phyloP scores from a whole-genome alignment of 2,113 vertebrate genomes.

The Geococcyx californianus region DNA sequence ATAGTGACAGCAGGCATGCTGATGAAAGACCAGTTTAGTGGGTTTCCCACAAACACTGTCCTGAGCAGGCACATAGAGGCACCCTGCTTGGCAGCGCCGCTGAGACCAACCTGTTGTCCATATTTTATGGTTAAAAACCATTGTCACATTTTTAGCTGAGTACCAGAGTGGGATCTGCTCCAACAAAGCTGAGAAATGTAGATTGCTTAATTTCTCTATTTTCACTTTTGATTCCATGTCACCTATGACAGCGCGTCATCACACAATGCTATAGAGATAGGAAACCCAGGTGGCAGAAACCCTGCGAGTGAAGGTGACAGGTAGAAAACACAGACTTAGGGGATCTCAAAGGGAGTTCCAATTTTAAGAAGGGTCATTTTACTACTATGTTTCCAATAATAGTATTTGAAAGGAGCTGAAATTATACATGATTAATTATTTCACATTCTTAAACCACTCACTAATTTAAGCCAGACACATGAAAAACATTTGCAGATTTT shows the following conservation, averaged over 20 bases:
- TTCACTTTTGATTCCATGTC: background rate
- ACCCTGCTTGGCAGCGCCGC: background rate
- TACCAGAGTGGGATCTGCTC: background rate
- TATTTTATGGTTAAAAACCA: background rate
- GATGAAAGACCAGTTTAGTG: background rate
- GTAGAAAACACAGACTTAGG: background rate
- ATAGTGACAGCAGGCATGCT: background rate
- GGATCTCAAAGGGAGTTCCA: background rate
- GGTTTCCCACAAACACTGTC: background rate
- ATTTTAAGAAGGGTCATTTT: background rate
- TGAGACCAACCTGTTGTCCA: background rate
- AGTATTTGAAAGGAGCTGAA: background rate
- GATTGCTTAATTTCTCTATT: background rate
- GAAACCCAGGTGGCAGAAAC: background rate
- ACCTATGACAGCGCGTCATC: background rate
- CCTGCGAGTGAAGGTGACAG: background rate
- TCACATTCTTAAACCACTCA: background rate
- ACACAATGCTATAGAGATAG: background rate
- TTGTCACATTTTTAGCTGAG: background rate
- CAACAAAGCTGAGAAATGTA: background rate
- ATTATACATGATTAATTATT: background rate
- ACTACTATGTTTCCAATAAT: background rate
- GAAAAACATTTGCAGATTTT: background rate
- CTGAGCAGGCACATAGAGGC: rapidly evolving
- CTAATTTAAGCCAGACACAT: conserved; percentile 19